Conservation (phyloP, 2,888 invertebrate genomes). For the Alitta virens region DNA sequence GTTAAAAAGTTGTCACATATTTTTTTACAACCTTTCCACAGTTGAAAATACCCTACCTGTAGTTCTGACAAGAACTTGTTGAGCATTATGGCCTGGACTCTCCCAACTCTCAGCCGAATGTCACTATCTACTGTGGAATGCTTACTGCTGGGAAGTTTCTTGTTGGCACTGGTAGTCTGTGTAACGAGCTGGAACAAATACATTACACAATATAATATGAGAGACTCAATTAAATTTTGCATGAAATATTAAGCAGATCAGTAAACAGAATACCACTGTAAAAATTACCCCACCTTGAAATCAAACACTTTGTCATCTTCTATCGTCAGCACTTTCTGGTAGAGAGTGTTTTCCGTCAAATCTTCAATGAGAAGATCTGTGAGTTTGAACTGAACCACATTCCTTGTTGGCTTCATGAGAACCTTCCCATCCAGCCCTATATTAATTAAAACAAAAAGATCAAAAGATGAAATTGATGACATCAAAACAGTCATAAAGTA, state of each 20-base stretch:
- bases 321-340: conserved; percentile 72
- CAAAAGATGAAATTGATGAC: too few species aligned
- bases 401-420: conserved; percentile 73
- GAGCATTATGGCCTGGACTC: conserved; percentile 71
- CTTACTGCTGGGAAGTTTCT: neutral
- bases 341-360: conserved; percentile 71
- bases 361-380: conserved; percentile 71
- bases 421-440: conserved; percentile 61
- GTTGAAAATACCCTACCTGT: too few species aligned
- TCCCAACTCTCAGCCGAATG: conserved; percentile 69
- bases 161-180: conserved; percentile 45
- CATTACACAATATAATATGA: neutral
- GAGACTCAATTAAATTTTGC: neutral
- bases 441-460: neutral
- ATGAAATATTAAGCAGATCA: neutral
- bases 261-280: too few species aligned
- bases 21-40: too few species aligned
- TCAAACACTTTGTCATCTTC: conserved; percentile 80
- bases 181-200: conserved; percentile 34
- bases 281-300: conserved; percentile 61
- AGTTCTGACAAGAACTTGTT: conserved; percentile 56
- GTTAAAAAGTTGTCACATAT: too few species aligned
- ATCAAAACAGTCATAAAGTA: too few species aligned
- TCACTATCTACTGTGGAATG: conserved; percentile 65
- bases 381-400: conserved; percentile 71